Evolutionary conservation across 2,113 vertebrate genomes (phyloP).

Genomic region (Brachypteracias leptosomus): DNA sequence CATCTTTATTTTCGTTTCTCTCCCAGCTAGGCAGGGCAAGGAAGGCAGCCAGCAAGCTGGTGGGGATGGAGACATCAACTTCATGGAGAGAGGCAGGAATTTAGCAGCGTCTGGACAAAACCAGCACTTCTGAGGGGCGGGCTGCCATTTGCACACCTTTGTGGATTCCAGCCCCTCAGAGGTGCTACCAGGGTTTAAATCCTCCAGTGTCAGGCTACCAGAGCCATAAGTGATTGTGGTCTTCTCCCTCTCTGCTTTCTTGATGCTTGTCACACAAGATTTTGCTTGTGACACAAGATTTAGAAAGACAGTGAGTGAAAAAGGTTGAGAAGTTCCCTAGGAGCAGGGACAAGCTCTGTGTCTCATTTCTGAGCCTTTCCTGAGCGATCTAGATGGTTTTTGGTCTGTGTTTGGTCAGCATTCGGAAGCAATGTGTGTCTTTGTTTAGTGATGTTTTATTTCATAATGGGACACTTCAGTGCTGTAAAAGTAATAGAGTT

Average conservation of each 20-base stretch:
- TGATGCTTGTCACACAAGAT: not conserved
- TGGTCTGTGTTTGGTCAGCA: not conserved
- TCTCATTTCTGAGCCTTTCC: not conserved
- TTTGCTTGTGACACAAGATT: not conserved
- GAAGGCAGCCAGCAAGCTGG: not conserved
- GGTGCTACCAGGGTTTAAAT: not conserved
- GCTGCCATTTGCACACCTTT: conserved; percentile 5
- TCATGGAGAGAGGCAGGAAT: conserved; percentile 56
- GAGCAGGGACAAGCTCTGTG: not conserved
- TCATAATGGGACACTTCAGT: not conserved
- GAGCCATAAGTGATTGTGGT: accelerated
- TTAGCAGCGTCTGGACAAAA: conserved; percentile 57
- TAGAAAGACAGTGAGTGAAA: not conserved
- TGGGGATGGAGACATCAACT: conserved; percentile 22
- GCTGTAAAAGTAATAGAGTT: not conserved
- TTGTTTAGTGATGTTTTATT: not conserved
- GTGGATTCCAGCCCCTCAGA: not conserved
- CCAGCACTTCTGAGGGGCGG: not conserved
- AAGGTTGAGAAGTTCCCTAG: not conserved
- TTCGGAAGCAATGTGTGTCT: not conserved
- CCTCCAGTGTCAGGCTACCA: not conserved
- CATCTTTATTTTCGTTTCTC: conserved; percentile 25
- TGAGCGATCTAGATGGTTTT: not conserved
- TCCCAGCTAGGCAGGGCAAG: not conserved
- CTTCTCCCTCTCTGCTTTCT: not conserved